A percentile compares a stretch with the other conserved stretches of the same genome.
Conservation (phyloP, 2,113 vertebrate species). For the Limnothrissa miodon region DNA sequence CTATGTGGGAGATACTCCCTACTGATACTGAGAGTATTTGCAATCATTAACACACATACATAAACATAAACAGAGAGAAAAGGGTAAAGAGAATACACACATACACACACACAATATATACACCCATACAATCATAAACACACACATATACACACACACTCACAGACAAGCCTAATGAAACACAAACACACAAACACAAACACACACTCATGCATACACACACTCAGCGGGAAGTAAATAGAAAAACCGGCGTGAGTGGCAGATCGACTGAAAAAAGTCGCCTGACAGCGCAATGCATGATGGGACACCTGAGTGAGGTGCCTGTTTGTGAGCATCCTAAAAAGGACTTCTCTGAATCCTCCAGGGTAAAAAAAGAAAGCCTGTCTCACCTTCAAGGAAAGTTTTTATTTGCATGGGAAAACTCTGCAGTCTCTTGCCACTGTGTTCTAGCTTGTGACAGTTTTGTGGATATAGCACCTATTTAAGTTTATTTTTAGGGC, state of each 20-base stretch:
- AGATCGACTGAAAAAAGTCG: background rate
- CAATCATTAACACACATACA: background rate
- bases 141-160: background rate
- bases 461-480: background rate
- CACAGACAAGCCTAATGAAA: background rate
- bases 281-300: background rate
- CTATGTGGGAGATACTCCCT: background rate
- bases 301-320: background rate
- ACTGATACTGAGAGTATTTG: background rate
- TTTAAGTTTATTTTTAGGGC: background rate
- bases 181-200: background rate
- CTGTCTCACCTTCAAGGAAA: background rate
- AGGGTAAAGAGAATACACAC: background rate
- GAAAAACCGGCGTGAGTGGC: background rate
- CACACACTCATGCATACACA: slow-evolving; percentile 15
- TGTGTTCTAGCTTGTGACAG: background rate
- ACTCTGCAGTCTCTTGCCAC: background rate
- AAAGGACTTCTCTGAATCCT: background rate
- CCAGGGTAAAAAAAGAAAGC: background rate
- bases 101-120: too few relatives aligned
- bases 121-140: background rate
- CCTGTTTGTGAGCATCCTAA: background rate
- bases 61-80: too few relatives aligned
- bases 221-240: background rate
- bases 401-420: background rate